These are phyloP conservation scores for Erpetoichthys calabaricus DNA, from an alignment of 2,797 vertebrate genomes.

Conservation along the genomic window DNA sequence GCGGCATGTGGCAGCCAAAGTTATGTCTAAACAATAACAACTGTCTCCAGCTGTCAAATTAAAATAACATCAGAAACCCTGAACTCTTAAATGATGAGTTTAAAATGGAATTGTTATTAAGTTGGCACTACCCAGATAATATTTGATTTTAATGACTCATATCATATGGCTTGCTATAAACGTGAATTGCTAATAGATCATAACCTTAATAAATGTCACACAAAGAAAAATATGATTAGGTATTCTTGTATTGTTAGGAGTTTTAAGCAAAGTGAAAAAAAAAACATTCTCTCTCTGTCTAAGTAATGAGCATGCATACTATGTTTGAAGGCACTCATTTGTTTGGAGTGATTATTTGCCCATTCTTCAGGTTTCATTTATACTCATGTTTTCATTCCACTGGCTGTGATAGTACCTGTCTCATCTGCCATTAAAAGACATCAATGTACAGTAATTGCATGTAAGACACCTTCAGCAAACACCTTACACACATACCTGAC, in stretches of 20 bases:
- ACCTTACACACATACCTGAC: too few relatives aligned
- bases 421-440: too few relatives aligned
- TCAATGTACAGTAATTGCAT: too few relatives aligned
- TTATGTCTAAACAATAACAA: not conserved
- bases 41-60: slow-evolving; percentile 2
- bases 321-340: slow-evolving; percentile 10
- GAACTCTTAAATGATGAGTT: not conserved
- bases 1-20: not conserved
- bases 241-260: slow-evolving; percentile 15
- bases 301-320: slow-evolving; percentile 19
- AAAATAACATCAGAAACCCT: not conserved
- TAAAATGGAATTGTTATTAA: slow-evolving; percentile 1
- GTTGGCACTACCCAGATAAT: not conserved
- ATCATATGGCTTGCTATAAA: not conserved
- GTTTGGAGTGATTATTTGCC: slow-evolving; percentile 6
- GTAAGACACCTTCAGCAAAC: too few relatives aligned
- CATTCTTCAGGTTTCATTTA: not conserved
- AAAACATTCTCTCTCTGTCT: slow-evolving; percentile 23
- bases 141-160: not conserved
- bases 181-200: not conserved
- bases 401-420: too few relatives aligned
- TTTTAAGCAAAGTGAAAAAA: slow-evolving; percentile 16
- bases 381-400: too few relatives aligned
- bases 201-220: not conserved
- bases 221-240: not conserved